phyloP scores from a whole-genome alignment of 35 echinoderm and acorn worm species.

The Patiria miniata region DNA sequence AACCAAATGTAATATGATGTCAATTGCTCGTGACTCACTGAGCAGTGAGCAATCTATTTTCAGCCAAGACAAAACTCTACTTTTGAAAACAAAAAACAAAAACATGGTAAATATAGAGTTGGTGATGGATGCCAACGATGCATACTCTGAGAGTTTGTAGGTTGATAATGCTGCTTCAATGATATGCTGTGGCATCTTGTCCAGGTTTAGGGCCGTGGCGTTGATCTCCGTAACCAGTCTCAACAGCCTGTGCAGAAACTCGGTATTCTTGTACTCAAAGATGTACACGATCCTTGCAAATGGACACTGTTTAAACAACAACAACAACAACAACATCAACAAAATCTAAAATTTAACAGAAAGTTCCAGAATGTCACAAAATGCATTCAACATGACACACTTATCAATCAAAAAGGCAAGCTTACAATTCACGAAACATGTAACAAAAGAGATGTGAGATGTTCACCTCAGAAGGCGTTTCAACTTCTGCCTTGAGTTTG shows the following conservation, averaged over 20 bases:
- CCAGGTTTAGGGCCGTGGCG: constrained; percentile 77
- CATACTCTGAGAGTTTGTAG: constrained; percentile 96
- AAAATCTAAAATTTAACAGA: too few relatives aligned
- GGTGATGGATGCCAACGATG: background rate
- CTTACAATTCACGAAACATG: background rate
- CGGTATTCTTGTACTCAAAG: constrained; percentile 95
- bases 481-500: constrained; percentile 56
- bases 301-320: constrained; percentile 56
- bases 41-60: too few relatives aligned
- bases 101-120: too few relatives aligned
- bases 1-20: too few relatives aligned
- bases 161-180: constrained; percentile 94
- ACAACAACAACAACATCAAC: too few relatives aligned
- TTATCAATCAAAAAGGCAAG: background rate
- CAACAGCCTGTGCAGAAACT: constrained; percentile 78
- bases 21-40: too few relatives aligned
- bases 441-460: background rate
- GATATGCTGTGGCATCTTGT: constrained; percentile 84
- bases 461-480: constrained; percentile 74
- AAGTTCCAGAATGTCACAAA: background rate
- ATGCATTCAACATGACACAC: background rate
- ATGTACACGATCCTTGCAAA: constrained; percentile 91
- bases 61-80: too few relatives aligned
- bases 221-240: constrained; percentile 85
- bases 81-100: too few relatives aligned